Base-by-base conservation (phyloP, 2,888 invertebrate species). In the Branchipolynoe longqiensis region DNA sequence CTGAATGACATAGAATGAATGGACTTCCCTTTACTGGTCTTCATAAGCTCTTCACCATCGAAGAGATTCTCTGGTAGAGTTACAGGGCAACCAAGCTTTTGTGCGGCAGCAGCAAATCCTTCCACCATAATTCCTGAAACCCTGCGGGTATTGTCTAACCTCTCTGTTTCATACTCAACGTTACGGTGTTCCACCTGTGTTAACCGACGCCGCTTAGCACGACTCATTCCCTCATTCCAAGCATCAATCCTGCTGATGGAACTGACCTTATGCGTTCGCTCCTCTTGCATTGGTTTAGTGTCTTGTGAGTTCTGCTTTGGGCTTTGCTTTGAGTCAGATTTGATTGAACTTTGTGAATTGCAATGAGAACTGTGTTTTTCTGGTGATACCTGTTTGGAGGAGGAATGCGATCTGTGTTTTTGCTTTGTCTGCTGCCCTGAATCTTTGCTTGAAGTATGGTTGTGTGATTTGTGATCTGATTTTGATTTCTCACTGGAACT, bases 21-120 rank as follows among this genome's bases (percentile, higher is more conserved):
- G 14, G 62, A 2, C 6, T 33, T 31, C 1, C 22, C 1, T 33
- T 33, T 22, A 38, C 36, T 69, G 18, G 69, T 33, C n/a, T 31
- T 25, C 14, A 69, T 36, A n/a, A 36, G 36, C n/a, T 78, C 78
- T 25, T 54, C 54, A 14, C 48, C 78, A 1, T 78, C 78, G 31
- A 78, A 78, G 25, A 78, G 78, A 25, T 78, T 78, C 1, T 78
- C 78, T 48, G 78, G 78, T 14, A 78, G 48, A 2, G 41, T 31
- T 4, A 31, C 78, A 41, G 78, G 78, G 48, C 78, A 78, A 28
- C 78, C 78, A 48, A 78, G 54, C 28, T 28, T 25, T 31, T 28
- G 41, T 3, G 78, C 41, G 8, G 33, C 54, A 14, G 40, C 48
- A 8, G 48, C 54, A 28, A 78, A 78, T 2, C 48, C 78, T 25